phyloP scores from a whole-genome alignment of 2,797 vertebrate genomes.

The Takifugu ocellatus region DNA sequence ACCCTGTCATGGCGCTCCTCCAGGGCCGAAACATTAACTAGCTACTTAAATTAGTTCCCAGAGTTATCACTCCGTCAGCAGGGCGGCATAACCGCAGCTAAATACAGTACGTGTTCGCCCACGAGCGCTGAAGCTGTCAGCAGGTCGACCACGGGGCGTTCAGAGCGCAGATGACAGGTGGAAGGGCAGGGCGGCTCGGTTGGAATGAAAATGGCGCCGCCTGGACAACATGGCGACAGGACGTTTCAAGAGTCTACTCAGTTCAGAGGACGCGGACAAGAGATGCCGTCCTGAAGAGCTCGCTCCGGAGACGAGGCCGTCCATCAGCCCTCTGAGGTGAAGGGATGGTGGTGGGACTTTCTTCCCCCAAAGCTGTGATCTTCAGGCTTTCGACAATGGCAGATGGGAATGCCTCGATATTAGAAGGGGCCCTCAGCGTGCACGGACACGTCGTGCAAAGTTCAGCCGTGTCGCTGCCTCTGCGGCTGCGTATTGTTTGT shows the following conservation, averaged over 20 bases:
- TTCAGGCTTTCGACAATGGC: conserved; percentile 43
- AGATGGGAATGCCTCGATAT: conserved; percentile 62
- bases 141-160: conserved; percentile 44
- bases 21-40: background rate
- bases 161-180: conserved; percentile 72
- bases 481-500: conserved; percentile 28
- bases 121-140: conserved; percentile 54
- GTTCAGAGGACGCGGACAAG: conserved; percentile 50
- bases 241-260: conserved; percentile 60
- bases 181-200: conserved; percentile 58
- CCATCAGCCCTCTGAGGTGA: conserved; percentile 11
- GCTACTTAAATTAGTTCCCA: conserved; percentile 4
- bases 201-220: conserved; percentile 71
- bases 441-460: conserved; percentile 52
- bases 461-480: conserved; percentile 55
- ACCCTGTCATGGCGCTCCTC: too few species aligned
- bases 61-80: conserved; percentile 29
- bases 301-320: conserved; percentile 48
- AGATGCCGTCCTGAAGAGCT: conserved; percentile 67
- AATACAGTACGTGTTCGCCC: conserved; percentile 16
- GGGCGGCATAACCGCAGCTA: conserved; percentile 13
- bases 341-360: background rate
- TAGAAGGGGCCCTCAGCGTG: conserved; percentile 50
- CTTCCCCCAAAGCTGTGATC: conserved; percentile 28
- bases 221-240: conserved; percentile 69